phyloP scores from a whole-genome alignment of 2,113 vertebrate genomes.

The Tetrao urogallus region DNA sequence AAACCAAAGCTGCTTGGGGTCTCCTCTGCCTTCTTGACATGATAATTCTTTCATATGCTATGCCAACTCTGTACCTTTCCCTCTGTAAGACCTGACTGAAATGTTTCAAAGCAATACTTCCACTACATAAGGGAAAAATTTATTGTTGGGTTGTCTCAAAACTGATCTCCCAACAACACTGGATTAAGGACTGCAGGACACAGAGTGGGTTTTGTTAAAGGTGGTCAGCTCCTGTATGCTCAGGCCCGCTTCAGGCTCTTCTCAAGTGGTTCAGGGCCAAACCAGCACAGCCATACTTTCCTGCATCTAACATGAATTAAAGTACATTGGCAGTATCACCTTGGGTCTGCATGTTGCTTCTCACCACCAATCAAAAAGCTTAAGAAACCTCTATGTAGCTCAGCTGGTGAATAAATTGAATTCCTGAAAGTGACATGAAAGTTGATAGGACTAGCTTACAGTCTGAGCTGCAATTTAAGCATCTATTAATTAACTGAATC shows the following conservation, averaged over 20 bases:
- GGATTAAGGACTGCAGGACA: neutral
- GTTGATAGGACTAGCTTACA: neutral
- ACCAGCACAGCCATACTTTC: neutral
- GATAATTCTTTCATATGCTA: constrained; percentile 45
- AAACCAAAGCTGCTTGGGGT: constrained; percentile 55
- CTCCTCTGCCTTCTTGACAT: constrained; percentile 42
- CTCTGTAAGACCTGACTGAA: neutral
- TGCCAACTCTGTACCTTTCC: neutral
- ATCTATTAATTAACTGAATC: neutral
- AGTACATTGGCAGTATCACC: neutral
- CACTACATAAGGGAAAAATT: neutral
- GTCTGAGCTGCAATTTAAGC: neutral
- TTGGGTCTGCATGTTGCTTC: neutral
- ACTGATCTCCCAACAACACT: neutral
- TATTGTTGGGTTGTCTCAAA: neutral
- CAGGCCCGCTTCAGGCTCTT: neutral
- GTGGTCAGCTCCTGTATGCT: neutral
- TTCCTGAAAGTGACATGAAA: neutral
- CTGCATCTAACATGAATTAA: neutral
- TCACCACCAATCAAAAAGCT: neutral
- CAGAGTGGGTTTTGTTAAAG: neutral
- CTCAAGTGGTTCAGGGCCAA: neutral
- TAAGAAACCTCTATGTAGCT: neutral
- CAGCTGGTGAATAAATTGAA: neutral
- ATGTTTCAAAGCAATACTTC: neutral